These are phyloP conservation scores for Rhagonycha fulva DNA, from an alignment of 2,888 invertebrate genomes.

Conservation along the genomic window DNA sequence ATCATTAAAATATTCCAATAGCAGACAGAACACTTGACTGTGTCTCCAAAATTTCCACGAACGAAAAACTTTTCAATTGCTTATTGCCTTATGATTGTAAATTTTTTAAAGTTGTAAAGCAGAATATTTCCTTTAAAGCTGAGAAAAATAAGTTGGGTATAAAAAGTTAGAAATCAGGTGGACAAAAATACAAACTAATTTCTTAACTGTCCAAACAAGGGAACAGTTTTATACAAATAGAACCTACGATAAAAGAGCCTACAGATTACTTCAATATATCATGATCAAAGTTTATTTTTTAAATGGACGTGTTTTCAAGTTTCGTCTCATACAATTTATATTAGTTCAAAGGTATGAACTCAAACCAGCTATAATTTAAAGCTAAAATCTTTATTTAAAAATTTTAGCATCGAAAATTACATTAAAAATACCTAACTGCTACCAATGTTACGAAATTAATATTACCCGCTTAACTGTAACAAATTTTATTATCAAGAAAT, in stretches of 20 bases:
- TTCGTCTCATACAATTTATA: neutral
- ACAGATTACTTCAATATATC: neutral
- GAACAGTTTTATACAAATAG: neutral
- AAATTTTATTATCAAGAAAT: neutral
- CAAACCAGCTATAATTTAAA: neutral
- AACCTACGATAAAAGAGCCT: neutral
- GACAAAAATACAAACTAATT: neutral
- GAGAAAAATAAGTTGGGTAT: neutral
- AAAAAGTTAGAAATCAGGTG: neutral
- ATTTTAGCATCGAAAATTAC: neutral
- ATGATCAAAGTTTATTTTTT: neutral
- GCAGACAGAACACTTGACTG: too few species aligned
- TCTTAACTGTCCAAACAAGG: neutral
- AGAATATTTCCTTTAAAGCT: neutral
- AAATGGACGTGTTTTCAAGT: neutral
- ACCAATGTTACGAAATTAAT: neutral
- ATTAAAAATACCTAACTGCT: neutral
- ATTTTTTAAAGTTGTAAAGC: too few species aligned
- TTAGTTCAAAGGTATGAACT: neutral
- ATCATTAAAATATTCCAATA: neutral
- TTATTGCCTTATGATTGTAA: too few species aligned
- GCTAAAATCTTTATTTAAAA: neutral
- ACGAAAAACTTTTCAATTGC: too few species aligned
- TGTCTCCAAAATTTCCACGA: too few species aligned
- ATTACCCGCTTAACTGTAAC: neutral